Conservation (phyloP, 2,113 vertebrate genomes). For the Crotalus horridus region DNA sequence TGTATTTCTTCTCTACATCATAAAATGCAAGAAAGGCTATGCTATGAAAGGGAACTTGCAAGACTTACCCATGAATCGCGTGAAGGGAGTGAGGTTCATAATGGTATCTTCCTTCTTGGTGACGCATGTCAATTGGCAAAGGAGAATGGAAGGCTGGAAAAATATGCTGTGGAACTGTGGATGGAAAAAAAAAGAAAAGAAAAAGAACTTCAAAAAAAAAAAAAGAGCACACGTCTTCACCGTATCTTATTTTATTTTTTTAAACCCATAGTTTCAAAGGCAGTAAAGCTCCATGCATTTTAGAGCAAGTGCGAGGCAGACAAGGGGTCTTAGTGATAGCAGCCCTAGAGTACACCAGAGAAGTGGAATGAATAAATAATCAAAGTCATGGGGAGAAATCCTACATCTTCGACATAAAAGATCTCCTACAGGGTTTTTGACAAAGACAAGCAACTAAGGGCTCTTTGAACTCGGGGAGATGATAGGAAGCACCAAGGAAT, state of each 20-base stretch:
- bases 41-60: background rate
- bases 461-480: conserved; percentile 87
- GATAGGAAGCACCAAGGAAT: conserved; percentile 78
- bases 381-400: conserved; percentile 88
- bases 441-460: conserved; percentile 90
- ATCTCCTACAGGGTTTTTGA: conserved; percentile 88
- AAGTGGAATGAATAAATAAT: conserved; percentile 95
- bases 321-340: conserved; percentile 75
- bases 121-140: conserved; percentile 93
- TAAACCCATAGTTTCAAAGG: conserved; percentile 72
- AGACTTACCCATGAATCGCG: conserved; percentile 89
- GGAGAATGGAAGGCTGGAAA: conserved; percentile 93
- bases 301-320: conserved; percentile 77
- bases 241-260: conserved; percentile 59
- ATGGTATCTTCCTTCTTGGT: conserved; percentile 97
- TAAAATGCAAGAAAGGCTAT: background rate
- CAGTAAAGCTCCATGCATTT: conserved; percentile 82
- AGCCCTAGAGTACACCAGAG: conserved; percentile 82
- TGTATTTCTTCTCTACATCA: background rate
- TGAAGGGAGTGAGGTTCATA: conserved; percentile 93
- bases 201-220: conserved; percentile 71
- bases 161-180: conserved; percentile 85
- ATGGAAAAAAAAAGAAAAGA: conserved; percentile 57
- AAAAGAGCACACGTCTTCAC: background rate
- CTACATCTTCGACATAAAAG: conserved; percentile 94